Evolutionary conservation across 2,113 vertebrate species (phyloP).

Genomic region (Petaurus breviceps): DNA sequence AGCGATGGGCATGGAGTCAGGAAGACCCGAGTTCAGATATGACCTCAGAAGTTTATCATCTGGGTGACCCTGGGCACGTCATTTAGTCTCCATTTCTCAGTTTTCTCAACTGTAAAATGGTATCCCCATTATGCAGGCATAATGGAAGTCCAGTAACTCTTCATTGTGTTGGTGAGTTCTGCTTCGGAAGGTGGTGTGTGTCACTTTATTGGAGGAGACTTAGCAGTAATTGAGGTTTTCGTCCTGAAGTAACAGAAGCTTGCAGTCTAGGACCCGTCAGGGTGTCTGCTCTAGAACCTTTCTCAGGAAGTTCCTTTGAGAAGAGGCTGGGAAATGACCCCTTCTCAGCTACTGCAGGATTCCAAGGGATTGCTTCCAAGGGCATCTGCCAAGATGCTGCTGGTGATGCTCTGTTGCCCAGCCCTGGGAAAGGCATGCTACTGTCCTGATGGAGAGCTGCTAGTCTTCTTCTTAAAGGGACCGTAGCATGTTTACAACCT

Average conservation of each 20-base stretch:
- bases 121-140: no score
- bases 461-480: not conserved
- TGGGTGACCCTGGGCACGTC: no score
- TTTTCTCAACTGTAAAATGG: not conserved
- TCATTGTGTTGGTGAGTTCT: not conserved
- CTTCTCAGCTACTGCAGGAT: constrained; percentile 1
- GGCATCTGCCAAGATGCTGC: not conserved
- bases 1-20: not conserved
- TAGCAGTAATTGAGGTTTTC: no score
- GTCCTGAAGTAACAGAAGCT: no score
- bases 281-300: not conserved
- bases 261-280: not conserved
- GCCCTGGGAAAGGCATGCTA: constrained; percentile 7
- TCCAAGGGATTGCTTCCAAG: not conserved
- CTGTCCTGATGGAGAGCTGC: constrained; percentile 9
- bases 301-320: constrained; percentile 19
- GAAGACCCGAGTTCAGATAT: not conserved
- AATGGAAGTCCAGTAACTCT: constrained; percentile 33
- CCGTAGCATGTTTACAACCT: constrained; percentile 14
- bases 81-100: not conserved
- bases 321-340: constrained; percentile 39
- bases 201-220: no score
- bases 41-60: no score
- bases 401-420: not conserved
- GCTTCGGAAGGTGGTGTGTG: no score